A percentile compares a stretch with the other conserved stretches of the same genome.
phyloP scores from a whole-genome alignment of 2,113 vertebrate genomes.

The Antigone vipio region DNA sequence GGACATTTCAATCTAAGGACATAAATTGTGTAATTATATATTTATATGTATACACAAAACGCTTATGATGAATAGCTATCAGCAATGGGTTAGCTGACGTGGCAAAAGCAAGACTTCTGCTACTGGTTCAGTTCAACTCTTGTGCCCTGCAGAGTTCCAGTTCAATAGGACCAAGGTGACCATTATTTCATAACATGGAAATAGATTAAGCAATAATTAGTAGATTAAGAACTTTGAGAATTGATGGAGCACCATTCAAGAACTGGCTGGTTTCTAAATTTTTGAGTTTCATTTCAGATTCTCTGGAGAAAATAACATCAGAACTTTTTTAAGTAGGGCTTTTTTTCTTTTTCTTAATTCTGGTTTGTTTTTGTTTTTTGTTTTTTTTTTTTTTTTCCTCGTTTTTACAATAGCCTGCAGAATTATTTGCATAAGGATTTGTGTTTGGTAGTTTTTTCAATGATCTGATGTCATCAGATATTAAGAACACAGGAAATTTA shows the following conservation, averaged over 20 bases:
- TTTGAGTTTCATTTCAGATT: not conserved
- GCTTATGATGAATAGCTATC: not conserved
- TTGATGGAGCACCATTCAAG: not conserved
- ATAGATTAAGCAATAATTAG: not conserved
- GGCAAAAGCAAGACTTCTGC: not conserved
- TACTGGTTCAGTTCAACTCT: not conserved
- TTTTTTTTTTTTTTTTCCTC: not conserved
- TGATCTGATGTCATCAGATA: not conserved
- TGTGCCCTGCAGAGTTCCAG: not conserved
- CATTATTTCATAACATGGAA: not conserved
- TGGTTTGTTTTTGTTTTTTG: not conserved
- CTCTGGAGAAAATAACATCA: not conserved
- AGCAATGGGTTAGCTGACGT: not conserved
- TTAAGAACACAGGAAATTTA: not conserved
- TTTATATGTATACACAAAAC: not conserved
- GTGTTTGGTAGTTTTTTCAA: not conserved
- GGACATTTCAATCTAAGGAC: not conserved
- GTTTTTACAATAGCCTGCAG: not conserved
- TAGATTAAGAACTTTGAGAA: not conserved
- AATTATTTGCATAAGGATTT: not conserved
- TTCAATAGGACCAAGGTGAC: not conserved
- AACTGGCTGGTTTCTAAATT: not conserved
- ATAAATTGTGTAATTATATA: not conserved
- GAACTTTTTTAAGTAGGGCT: rapidly evolving
- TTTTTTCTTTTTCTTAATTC: not conserved